A percentile compares a stretch with the other conserved stretches of the same genome.
Evolutionary conservation across 2,113 vertebrate species (phyloP).

Genomic region (Petaurus breviceps): DNA sequence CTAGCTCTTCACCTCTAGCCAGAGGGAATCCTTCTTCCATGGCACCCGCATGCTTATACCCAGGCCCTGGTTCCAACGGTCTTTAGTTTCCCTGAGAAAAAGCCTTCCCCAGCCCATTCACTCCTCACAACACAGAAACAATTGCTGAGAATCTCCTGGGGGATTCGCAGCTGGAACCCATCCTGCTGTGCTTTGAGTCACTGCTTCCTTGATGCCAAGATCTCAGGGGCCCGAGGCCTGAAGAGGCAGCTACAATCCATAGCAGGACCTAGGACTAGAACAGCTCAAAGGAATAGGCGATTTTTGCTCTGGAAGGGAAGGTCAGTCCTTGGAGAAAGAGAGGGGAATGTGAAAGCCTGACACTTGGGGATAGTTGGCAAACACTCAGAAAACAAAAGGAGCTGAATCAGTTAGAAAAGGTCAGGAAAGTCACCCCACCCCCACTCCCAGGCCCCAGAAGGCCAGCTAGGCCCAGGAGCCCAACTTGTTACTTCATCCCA

Average conservation of each 20-base stretch:
- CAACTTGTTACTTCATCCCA: neutral
- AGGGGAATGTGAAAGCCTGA: neutral
- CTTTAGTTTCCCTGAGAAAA: slow-evolving; percentile 19
- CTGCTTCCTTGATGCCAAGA: neutral
- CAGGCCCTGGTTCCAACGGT: slow-evolving; percentile 17
- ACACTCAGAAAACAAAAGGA: neutral
- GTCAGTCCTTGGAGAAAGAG: neutral
- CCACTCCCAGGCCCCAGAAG: neutral
- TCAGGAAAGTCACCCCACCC: neutral
- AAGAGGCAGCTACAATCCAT: neutral
- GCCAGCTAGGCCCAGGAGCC: neutral
- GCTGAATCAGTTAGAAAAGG: neutral
- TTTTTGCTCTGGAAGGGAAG: slow-evolving; percentile 1
- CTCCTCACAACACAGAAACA: slow-evolving; percentile 1
- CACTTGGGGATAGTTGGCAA: neutral
- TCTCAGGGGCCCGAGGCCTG: neutral
- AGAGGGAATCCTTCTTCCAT: neutral
- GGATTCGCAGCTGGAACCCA: slow-evolving; percentile 32
- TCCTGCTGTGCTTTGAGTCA: neutral
- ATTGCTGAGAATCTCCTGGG: slow-evolving; percentile 33
- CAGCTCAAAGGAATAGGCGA: neutral
- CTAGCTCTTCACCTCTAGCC: neutral
- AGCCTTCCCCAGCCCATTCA: neutral
- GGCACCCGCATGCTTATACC: neutral
- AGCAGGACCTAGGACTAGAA: neutral